Percentiles rank a stretch among this genome's conserved stretches.
These are phyloP conservation scores for Actinia tenebrosa DNA, from an alignment of 64 coral and sea anemone genomes.

Conservation along the genomic window DNA sequence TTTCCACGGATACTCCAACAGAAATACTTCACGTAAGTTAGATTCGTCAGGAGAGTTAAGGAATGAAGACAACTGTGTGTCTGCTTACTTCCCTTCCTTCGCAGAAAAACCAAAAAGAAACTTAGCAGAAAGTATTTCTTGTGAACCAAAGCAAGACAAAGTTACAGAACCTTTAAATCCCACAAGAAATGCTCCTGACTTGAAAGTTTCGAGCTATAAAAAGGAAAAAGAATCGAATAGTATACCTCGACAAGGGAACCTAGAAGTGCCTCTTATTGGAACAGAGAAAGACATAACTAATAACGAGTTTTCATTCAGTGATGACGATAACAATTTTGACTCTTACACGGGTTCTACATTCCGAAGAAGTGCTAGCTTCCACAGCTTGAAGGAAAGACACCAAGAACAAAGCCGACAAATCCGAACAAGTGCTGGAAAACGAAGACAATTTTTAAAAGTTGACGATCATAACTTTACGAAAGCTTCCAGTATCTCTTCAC, in stretches of 20 bases:
- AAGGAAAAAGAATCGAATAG: neutral
- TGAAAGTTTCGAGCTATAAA: neutral
- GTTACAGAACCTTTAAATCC: neutral
- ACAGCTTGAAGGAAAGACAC: neutral
- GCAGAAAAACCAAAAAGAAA: neutral
- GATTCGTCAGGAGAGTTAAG: neutral
- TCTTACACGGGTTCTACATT: neutral
- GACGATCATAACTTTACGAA: neutral
- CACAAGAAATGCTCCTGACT: neutral
- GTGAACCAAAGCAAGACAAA: neutral
- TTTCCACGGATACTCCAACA: neutral
- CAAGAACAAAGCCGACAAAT: neutral
- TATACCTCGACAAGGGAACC: neutral
- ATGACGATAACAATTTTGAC: neutral
- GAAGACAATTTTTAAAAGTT: slow-evolving; percentile 4
- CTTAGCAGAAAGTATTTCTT: neutral
- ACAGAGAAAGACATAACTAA: neutral
- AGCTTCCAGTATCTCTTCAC: neutral
- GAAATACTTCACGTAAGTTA: neutral
- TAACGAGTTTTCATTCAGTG: neutral
- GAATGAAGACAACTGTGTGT: neutral
- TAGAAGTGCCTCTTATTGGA: neutral
- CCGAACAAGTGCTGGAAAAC: slow-evolving; percentile 1
- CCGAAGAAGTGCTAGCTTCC: neutral
- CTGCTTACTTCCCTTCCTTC: neutral